These are phyloP conservation scores for Scylla paramamosain DNA, from an alignment of 1,140 invertebrate genomes.

Conservation along the genomic window DNA sequence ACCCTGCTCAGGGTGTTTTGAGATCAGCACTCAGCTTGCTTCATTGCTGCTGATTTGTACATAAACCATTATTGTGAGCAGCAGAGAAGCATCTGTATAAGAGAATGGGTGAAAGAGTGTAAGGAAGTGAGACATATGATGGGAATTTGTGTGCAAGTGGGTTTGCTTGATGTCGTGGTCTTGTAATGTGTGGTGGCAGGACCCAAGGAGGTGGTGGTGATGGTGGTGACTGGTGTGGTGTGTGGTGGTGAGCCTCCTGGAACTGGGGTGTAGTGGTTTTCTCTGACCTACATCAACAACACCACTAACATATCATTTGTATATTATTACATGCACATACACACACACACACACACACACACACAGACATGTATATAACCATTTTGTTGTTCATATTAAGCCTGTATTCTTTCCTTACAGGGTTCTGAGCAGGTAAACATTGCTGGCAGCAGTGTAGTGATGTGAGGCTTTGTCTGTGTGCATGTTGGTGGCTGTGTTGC, in stretches of 20 bases:
- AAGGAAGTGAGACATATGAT: background rate
- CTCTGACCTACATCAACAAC: background rate
- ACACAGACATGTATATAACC: background rate
- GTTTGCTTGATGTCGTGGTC: background rate
- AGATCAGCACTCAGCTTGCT: background rate
- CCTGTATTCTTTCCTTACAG: background rate
- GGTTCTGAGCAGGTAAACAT: slow-evolving; percentile 2
- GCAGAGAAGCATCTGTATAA: background rate
- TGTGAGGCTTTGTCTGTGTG: slow-evolving; percentile 6
- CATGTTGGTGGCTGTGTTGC: background rate
- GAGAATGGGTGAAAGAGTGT: background rate
- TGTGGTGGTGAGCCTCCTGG: background rate
- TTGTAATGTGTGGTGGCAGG: background rate
- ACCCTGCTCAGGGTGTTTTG: background rate
- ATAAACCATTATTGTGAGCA: background rate
- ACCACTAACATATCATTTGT: background rate
- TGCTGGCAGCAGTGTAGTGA: background rate
- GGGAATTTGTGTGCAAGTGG: background rate
- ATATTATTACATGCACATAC: background rate
- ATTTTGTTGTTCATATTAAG: background rate
- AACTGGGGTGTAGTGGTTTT: background rate
- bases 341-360: too few species aligned
- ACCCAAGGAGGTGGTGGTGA: background rate
- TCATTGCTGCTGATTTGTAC: background rate
- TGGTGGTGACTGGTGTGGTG: background rate